Evolutionary conservation across 2,113 vertebrate genomes (phyloP).

Genomic region (Alligator sinensis): DNA sequence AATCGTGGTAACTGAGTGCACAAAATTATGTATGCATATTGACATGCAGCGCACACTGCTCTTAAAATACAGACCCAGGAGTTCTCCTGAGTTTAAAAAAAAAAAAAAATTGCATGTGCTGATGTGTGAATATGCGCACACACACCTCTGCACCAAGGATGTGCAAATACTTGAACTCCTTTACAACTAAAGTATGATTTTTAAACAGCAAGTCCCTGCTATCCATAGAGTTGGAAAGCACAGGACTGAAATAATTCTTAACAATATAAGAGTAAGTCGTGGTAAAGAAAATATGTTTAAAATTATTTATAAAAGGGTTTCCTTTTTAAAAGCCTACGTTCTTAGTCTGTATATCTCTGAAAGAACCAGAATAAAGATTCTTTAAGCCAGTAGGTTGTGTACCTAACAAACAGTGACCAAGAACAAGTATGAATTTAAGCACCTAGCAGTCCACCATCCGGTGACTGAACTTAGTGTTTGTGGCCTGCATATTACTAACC

Average conservation of each 20-base stretch:
- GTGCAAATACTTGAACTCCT: not conserved
- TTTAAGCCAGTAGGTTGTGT: rapidly evolving
- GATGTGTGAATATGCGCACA: rapidly evolving
- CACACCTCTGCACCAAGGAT: rapidly evolving
- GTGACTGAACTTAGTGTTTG: rapidly evolving
- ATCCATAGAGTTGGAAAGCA: not conserved
- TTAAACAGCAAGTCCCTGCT: not conserved
- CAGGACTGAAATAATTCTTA: not conserved
- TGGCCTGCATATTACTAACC: rapidly evolving
- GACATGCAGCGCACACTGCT: too few species aligned
- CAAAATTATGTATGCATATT: too few species aligned
- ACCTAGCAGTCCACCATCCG: constrained; percentile 5
- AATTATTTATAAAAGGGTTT: rapidly evolving
- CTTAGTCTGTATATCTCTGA: rapidly evolving
- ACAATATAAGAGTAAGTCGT: too few species aligned
- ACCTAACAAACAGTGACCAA: rapidly evolving
- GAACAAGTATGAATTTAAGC: rapidly evolving
- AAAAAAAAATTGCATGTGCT: not conserved
- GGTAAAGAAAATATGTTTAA: not conserved
- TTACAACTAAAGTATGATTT: not conserved
- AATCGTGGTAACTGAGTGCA: too few species aligned
- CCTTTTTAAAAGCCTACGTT: not conserved
- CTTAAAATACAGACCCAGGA: not conserved
- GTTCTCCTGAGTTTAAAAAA: not conserved
- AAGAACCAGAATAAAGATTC: rapidly evolving